Evolutionary conservation across 1,140 invertebrate species (phyloP), one percentile per base, ranked within the genome.

Genomic region (Heliconius congener): DNA sequence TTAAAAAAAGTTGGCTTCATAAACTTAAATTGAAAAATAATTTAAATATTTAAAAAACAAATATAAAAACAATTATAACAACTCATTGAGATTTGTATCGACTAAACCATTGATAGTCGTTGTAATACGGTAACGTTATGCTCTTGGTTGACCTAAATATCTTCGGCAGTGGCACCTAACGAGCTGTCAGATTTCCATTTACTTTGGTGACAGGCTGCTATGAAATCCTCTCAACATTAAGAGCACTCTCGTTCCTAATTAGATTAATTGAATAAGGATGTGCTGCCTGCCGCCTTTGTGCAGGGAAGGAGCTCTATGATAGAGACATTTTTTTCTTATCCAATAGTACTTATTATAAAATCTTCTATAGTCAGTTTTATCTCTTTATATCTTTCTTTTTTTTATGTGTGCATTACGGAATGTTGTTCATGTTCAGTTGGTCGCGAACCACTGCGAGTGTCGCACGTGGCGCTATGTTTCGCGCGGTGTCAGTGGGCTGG

Each of bases 181-280:
- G 82, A 81, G 81, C 88, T 91, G 90, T 91, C 92, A 93, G 88
- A 88, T 88, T 90, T 88, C 90, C 88, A 93, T 92, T 92, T 92
- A 87, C 87, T 83, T 78, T 55, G 86, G 82, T 87, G 90, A 90
- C 90, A 90, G 83, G 85, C 88, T 82, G 84, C 88, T 87, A 88
- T 88, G 90, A 90, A 87, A 89, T 90, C 88, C 84, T 87, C 88
- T 90, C 88, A 87, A 88, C 88, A 84, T 88, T 90, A 90, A 93
- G 89, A 93, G 92, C 92, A 92, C 91, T 93, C 91, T 89, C 88
- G 84, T 83, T 88, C 87, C 88, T 91, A 92, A 93, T 93, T 92
- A 92, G 85, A 91, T 92, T 92, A 93, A 93, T 92, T 92, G 87
- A 92, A 86, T 93, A 86, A 92, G 83, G 84, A 85, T 83, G 82